phyloP scores from a whole-genome alignment of 2,797 vertebrate species.

The Leucoraja ocellata region DNA sequence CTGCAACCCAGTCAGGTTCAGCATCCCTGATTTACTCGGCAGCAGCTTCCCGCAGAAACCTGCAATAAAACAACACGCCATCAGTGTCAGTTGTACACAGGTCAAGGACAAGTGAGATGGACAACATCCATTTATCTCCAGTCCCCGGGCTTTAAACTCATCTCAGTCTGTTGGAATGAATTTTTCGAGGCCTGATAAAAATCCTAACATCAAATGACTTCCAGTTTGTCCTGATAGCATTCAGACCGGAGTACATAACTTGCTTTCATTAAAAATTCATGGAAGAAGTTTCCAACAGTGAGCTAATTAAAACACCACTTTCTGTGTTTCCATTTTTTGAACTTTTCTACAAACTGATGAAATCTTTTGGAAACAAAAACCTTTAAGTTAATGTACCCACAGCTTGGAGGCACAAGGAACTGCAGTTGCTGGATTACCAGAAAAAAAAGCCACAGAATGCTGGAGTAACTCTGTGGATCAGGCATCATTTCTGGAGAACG shows the following conservation, averaged over 20 bases:
- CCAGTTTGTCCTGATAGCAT: not conserved
- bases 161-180: not conserved
- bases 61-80: conserved; percentile 46
- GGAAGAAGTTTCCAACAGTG: not conserved
- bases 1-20: conserved; percentile 61
- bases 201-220: not conserved
- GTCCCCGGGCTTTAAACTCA: too few species aligned
- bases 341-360: not conserved
- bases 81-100: not conserved
- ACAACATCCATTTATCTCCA: not conserved
- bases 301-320: not conserved
- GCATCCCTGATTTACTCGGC: conserved; percentile 61
- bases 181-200: too few species aligned
- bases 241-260: not conserved
- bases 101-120: not conserved
- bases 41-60: conserved; percentile 73
- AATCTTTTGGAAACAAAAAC: not conserved
- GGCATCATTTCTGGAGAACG: too few species aligned
- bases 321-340: not conserved
- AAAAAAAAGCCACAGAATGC: too few species aligned
- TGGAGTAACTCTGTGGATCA: too few species aligned
- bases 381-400: not conserved
- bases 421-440: too few species aligned
- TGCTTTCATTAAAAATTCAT: too few species aligned
- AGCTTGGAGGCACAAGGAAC: too few species aligned